These are phyloP conservation scores for Anthoptus insignis DNA, from an alignment of 2,888 invertebrate genomes.

Conservation along the genomic window DNA sequence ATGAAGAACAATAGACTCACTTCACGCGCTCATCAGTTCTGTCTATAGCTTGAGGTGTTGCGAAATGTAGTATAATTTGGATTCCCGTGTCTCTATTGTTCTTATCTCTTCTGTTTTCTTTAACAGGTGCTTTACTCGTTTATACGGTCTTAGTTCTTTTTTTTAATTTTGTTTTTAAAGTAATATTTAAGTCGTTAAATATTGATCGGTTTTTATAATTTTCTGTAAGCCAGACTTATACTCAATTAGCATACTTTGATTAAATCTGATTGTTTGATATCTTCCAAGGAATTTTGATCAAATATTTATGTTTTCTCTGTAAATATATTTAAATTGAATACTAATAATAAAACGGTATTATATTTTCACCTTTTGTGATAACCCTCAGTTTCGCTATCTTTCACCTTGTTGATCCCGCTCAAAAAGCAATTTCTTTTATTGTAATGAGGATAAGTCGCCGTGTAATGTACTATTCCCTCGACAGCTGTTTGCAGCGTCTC, in stretches of 20 bases:
- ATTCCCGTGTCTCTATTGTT: background rate
- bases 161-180: too few relatives aligned
- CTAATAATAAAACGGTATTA: too few relatives aligned
- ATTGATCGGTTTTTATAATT: too few relatives aligned
- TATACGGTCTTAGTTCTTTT: too few relatives aligned
- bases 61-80: background rate
- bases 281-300: too few relatives aligned
- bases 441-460: background rate
- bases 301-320: too few relatives aligned
- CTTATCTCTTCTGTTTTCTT: background rate
- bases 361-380: too few relatives aligned
- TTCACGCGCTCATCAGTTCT: background rate
- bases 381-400: background rate
- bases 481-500: background rate
- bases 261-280: too few relatives aligned
- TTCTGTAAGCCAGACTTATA: too few relatives aligned
- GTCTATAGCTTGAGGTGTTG: background rate
- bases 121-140: background rate
- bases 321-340: too few relatives aligned
- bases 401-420: background rate
- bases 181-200: too few relatives aligned
- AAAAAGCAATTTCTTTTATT: background rate
- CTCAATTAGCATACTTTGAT: too few relatives aligned
- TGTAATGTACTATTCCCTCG: background rate
- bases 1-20: background rate